Evolutionary conservation across 2,113 vertebrate genomes (phyloP).

Genomic region (Corydoras sp.): DNA sequence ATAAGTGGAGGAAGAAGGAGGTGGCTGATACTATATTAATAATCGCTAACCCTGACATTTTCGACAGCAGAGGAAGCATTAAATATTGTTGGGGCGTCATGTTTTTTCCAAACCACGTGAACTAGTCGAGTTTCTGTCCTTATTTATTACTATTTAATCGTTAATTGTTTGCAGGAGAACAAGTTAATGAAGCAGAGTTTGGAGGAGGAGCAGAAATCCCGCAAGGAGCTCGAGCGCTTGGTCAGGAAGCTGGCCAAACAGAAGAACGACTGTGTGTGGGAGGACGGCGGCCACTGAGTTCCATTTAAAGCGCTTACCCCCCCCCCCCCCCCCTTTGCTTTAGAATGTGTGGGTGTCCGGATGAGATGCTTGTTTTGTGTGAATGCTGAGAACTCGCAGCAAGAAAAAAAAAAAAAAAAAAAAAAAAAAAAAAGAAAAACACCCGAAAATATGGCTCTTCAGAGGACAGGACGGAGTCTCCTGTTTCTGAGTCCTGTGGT

Average conservation of each 20-base stretch:
- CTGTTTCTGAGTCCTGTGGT: not conserved
- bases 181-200: conserved; percentile 94
- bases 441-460: too few species aligned
- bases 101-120: too few species aligned
- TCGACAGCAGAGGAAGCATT: too few species aligned
- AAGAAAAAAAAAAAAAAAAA: not conserved
- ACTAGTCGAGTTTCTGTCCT: too few species aligned
- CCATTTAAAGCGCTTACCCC: conserved; percentile 10
- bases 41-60: too few species aligned
- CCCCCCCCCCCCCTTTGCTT: conserved; percentile 44
- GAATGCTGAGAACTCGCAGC: conserved; percentile 16
- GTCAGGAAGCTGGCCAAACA: conserved; percentile 88
- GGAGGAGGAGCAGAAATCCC: conserved; percentile 93
- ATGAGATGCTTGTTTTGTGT: conserved; percentile 33
- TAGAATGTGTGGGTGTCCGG: conserved; percentile 19
- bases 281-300: conserved; percentile 73
- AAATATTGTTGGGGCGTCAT: too few species aligned
- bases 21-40: too few species aligned
- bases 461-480: conserved; percentile 4
- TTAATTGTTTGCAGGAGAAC: conserved; percentile 84
- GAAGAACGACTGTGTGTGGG: conserved; percentile 83
- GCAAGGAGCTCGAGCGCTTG: conserved; percentile 89
- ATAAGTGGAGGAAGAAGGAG: too few species aligned
- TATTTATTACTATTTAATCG: too few species aligned
- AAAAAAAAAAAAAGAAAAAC: not conserved